Base-by-base conservation (phyloP, 2,888 invertebrate genomes). In the Chymomyza caudatula region DNA sequence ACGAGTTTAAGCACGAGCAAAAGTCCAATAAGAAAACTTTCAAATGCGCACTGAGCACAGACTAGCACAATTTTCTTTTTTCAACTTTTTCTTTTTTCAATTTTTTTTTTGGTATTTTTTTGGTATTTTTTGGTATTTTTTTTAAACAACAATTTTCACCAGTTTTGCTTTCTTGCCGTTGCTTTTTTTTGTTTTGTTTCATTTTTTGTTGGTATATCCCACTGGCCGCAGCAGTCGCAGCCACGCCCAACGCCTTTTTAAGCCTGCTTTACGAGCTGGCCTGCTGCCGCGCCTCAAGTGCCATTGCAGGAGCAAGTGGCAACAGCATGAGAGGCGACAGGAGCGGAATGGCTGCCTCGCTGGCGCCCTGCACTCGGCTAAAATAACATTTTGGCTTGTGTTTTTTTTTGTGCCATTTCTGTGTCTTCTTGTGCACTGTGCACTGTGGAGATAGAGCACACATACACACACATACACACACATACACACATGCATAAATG, bases 11-110 rank as follows among this genome's bases (percentile, higher is more conserved):
- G 78, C 84, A 69, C 73, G 70, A 73, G 86, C 74, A 74, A 86
- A 86, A 82, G 78, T 67, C 76, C 75, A 84, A 82, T 81, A 86
- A 86, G 82, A 84, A 82, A 84, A 82, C 81, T 84, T 75, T 47
- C 25, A 55, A 25, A 23, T 37, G 19, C 22, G 29, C 55, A 49
- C 55, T 15, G 15, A 22, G 53, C 23, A 53, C 25, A 25, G 23
- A 22, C 5, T 17, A 37, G 29, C 11, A 4, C 5, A 5, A 25
- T 23, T 23, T 29, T 29, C 29, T 11, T 23, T 29, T 29, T 11
- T 11, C 20, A 1, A 2, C 1, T 11, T 51, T 51, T 51, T 17
- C n/a, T 15, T 20, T 11, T 51, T 29, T 29, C 25, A 25, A 6
- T 5, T 25, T 25, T 25, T 25, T 25, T 25, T 4, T 6, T 2